Evolutionary conservation across 2,113 vertebrate genomes (phyloP).

Genomic region (Parus major): DNA sequence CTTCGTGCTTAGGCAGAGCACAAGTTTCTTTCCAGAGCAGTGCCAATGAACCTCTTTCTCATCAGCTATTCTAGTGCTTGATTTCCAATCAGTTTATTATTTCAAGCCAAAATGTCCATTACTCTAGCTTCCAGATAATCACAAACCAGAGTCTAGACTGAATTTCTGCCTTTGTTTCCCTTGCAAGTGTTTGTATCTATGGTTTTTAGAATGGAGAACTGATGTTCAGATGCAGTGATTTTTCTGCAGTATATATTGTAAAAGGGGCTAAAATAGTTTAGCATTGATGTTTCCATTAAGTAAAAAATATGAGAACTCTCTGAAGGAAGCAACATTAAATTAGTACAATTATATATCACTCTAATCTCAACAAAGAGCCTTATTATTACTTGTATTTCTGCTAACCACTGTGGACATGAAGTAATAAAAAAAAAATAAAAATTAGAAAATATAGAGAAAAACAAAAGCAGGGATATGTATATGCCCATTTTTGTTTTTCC

Average conservation of each 20-base stretch:
- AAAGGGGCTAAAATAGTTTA: background rate
- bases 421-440: background rate
- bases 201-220: background rate
- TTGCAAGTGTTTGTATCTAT: background rate
- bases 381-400: background rate
- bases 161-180: background rate
- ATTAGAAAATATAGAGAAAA: background rate
- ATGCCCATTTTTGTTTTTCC: background rate
- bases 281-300: background rate
- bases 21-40: background rate
- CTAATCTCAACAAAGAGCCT: background rate
- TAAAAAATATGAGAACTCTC: background rate
- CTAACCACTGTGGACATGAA: background rate
- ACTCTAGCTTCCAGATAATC: background rate
- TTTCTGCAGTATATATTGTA: background rate
- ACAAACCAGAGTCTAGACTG: background rate
- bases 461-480: fast-evolving
- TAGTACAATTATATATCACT: background rate
- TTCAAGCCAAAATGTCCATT: background rate
- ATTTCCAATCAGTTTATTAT: background rate
- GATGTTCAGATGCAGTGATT: background rate
- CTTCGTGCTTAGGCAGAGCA: background rate
- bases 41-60: background rate
- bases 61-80: background rate
- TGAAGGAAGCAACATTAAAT: background rate